Evolutionary conservation across 1,140 invertebrate species (phyloP).

Genomic region (Conus betulinus): DNA sequence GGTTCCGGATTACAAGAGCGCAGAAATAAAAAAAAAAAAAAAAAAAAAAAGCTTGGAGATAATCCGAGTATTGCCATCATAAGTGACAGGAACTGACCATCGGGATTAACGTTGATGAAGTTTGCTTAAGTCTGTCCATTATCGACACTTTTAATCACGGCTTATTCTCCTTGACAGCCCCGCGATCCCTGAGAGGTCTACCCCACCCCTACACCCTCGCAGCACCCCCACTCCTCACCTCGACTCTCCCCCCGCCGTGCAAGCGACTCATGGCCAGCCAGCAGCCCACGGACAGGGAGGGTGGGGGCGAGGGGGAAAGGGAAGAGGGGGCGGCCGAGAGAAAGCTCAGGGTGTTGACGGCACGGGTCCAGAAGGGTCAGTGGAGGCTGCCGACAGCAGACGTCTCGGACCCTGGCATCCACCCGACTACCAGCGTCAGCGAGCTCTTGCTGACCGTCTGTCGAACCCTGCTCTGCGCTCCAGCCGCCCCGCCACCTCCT

Average conservation of each 20-base stretch:
- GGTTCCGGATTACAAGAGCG: neutral
- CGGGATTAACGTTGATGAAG: constrained; percentile 12
- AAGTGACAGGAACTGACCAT: neutral
- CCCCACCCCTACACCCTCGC: neutral
- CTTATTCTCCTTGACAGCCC: neutral
- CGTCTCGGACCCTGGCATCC: constrained; percentile 11
- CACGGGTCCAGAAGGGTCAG: neutral
- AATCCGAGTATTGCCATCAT: neutral
- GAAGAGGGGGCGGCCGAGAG: neutral
- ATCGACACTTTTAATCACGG: neutral
- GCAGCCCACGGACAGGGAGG: neutral
- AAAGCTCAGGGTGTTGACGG: neutral
- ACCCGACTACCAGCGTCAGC: neutral
- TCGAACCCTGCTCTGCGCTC: neutral
- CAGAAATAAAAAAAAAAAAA: neutral
- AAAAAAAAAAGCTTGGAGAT: neutral
- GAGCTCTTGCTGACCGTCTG: neutral
- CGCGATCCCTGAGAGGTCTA: neutral
- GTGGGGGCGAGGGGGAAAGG: neutral
- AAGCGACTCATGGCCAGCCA: neutral
- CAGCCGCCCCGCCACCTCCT: neutral
- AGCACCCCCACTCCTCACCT: neutral
- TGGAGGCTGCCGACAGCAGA: neutral
- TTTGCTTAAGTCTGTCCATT: constrained; percentile 13
- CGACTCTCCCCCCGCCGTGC: no score